A percentile compares a stretch with the other conserved stretches of the same genome.
phyloP scores from a whole-genome alignment of 2,797 vertebrate genomes.

The Poecilia gillii region DNA sequence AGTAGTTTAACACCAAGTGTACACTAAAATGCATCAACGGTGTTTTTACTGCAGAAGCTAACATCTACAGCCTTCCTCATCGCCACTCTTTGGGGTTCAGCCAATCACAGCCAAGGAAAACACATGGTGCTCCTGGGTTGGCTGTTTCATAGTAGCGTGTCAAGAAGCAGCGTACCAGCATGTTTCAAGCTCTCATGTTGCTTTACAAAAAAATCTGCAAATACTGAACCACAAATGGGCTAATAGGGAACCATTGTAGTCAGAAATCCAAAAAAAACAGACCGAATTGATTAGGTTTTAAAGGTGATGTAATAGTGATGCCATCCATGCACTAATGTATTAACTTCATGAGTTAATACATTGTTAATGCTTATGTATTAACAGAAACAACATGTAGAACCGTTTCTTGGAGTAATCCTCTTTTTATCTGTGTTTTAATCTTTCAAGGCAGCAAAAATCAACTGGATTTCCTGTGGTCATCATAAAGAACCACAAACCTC shows the following conservation, averaged over 20 bases:
- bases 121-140: neutral
- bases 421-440: neutral
- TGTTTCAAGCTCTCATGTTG: no score
- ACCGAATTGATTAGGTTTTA: neutral
- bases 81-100: neutral
- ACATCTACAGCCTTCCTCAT: neutral
- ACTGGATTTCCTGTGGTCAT: neutral
- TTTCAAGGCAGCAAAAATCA: neutral
- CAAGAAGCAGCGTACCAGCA: no score
- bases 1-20: no score
- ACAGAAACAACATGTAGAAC: neutral
- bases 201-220: no score
- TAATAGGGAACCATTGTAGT: no score
- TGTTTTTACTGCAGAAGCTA: no score
- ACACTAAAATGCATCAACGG: no score
- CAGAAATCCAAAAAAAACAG: neutral
- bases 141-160: neutral
- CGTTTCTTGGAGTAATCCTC: neutral
- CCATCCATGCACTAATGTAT: neutral
- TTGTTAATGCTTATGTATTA: neutral
- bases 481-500: neutral
- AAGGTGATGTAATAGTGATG: neutral
- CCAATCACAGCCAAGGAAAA: neutral
- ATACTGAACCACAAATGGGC: no score
- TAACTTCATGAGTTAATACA: no score